These are phyloP conservation scores for Actinostola sp. DNA, from an alignment of 92 coral and sea anemone genomes.

Conservation along the genomic window DNA sequence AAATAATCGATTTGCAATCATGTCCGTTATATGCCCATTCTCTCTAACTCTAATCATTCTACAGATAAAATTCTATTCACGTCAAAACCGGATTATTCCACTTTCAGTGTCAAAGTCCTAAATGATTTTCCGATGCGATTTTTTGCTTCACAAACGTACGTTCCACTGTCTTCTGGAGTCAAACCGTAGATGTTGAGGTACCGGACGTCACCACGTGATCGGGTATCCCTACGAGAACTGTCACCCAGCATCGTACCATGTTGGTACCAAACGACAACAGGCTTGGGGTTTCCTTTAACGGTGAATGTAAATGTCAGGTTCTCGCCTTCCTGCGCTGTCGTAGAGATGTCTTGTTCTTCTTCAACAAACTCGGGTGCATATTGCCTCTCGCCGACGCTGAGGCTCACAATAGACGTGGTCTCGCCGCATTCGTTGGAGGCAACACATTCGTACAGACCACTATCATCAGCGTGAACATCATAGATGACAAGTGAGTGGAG, in stretches of 20 bases:
- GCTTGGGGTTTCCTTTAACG: constrained; percentile 70
- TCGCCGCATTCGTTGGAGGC: constrained; percentile 83
- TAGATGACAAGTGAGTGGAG: constrained; percentile 79
- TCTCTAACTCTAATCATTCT: neutral
- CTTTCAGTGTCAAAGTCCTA: constrained; percentile 65
- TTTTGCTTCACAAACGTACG: constrained; percentile 77
- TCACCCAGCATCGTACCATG: constrained; percentile 60
- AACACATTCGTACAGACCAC: constrained; percentile 86
- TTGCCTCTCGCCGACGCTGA: constrained; percentile 64
- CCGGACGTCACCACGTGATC: constrained; percentile 68
- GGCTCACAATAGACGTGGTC: constrained; percentile 71
- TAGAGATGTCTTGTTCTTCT: constrained; percentile 66
- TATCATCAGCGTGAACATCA: constrained; percentile 62
- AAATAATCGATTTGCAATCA: neutral
- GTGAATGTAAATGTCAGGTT: constrained; percentile 52
- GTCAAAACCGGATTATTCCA: constrained; percentile 27
- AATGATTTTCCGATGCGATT: constrained; percentile 74
- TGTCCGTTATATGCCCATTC: neutral
- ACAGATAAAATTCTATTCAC: neutral
- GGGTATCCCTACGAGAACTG: constrained; percentile 65
- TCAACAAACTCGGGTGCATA: constrained; percentile 65
- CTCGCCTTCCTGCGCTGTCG: constrained; percentile 53
- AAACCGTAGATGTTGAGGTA: constrained; percentile 66
- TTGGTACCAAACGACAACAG: constrained; percentile 82
- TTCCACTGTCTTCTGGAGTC: constrained; percentile 77